These are phyloP conservation scores for Drosophila cracens DNA, from an alignment of 2,888 invertebrate species.

Conservation along the genomic window DNA sequence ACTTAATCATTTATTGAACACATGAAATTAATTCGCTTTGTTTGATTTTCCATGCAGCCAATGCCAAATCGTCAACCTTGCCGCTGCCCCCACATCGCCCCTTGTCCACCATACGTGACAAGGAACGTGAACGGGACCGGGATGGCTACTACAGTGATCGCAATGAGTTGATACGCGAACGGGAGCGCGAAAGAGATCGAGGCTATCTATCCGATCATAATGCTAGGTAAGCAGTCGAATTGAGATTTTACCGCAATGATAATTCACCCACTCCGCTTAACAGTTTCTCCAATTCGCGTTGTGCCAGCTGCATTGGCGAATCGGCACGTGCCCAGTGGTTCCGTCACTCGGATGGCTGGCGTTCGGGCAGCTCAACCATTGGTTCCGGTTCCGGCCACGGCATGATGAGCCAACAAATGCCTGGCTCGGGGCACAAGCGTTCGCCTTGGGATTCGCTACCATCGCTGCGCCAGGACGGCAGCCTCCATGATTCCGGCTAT, in stretches of 20 bases:
- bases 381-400: constrained; percentile 87
- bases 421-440: constrained; percentile 87
- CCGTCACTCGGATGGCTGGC: constrained; percentile 95
- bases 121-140: constrained; percentile 88
- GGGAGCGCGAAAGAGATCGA: constrained; percentile 90
- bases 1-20: neutral
- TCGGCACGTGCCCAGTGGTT: constrained; percentile 95
- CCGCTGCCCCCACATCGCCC: constrained; percentile 91
- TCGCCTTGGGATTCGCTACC: constrained; percentile 96
- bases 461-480: constrained; percentile 93
- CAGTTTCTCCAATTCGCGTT: constrained; percentile 87
- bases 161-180: constrained; percentile 91
- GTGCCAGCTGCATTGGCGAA: constrained; percentile 95
- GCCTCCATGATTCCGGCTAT: constrained; percentile 94
- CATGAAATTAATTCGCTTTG: neutral
- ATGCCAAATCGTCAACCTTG: constrained; percentile 93
- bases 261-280: accelerated
- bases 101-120: constrained; percentile 85
- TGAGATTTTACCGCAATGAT: neutral
- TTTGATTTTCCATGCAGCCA: constrained; percentile 85
- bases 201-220: constrained; percentile 93
- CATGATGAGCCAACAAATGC: constrained; percentile 85
- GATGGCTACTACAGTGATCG: constrained; percentile 96
- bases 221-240: constrained; percentile 86
- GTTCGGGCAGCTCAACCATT: constrained; percentile 90